Conservation (phyloP, 2,113 vertebrate genomes). For the Chauna torquata region DNA sequence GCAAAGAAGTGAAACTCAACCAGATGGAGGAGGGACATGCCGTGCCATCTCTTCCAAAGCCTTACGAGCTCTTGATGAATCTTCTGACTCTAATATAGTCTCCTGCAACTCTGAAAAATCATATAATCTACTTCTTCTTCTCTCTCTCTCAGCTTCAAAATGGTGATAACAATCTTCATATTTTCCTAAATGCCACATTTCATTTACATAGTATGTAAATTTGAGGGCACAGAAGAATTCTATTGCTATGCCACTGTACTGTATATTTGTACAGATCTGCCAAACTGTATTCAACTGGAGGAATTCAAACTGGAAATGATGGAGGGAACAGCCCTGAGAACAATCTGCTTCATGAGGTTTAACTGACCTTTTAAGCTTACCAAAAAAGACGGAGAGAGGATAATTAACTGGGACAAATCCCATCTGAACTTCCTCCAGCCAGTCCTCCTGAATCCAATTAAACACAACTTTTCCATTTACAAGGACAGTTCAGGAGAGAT, state of each 20-base stretch:
- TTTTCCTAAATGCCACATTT: not conserved
- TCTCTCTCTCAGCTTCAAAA: not conserved
- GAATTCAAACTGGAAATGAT: constrained; percentile 9
- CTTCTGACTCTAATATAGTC: not conserved
- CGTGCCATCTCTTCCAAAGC: not conserved
- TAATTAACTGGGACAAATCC: constrained; percentile 40
- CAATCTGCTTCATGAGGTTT: constrained; percentile 42
- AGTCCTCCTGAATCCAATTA: constrained; percentile 56
- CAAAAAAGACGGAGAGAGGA: constrained; percentile 3
- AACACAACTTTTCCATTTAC: constrained; percentile 30
- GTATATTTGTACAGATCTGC: not conserved
- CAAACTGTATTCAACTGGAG: not conserved
- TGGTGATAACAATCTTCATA: fast-evolving
- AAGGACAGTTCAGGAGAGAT: not conserved
- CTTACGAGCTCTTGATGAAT: not conserved
- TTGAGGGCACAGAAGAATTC: not conserved
- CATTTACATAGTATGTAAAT: fast-evolving
- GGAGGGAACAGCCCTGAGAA: constrained; percentile 7
- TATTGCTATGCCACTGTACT: not conserved
- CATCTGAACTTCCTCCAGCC: constrained; percentile 54
- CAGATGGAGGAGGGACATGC: not conserved
- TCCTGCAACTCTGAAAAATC: not conserved
- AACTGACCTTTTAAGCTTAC: constrained; percentile 61
- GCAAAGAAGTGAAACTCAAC: not conserved
- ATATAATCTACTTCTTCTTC: not conserved